Base-by-base conservation (phyloP, 2,888 invertebrate genomes). In the Eupeodes luniger region DNA sequence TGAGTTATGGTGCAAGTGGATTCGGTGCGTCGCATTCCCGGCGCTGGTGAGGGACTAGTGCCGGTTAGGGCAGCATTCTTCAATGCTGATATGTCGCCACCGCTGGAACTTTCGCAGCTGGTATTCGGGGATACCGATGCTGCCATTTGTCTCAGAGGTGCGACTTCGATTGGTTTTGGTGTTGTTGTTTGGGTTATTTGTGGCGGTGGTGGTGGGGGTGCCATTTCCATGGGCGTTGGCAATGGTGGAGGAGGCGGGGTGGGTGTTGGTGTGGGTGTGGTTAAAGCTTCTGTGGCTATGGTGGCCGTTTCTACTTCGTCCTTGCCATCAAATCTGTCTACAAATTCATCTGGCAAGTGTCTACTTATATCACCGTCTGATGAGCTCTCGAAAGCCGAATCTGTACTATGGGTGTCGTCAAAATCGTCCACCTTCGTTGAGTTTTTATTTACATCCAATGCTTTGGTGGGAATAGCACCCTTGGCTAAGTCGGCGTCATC, bases 341-440 rank as follows among this genome's bases (percentile, higher is more conserved):
- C 92, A 51, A 92, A 93, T 84, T 93, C 93, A 36, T 93, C 93
- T 0, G 93, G 92, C 89, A 93, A 81, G 89, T 93, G 92, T 7
- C 93, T 91, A 91, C 93, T 93, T 0, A 93, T 93, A 62, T 93
- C 93, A 47, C 93, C 92, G 62, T 93, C 93, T 16, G 93, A 93
- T 11, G 93, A 92, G 83, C 93, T 93, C 89, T 93, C 93, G 74
- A 93, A 93, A 67, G 93, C 93, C 59, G 93, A 93, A 89, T 93
- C 93, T 2, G 92, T 93, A 89, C 93, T 93, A 82, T 93, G 93
- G 59, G 93, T 92, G 66, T 93, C 92, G 81, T 93, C 93, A 55
- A 92, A 92, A 47, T 93, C 93, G 64, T 93, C 93, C 6, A 87
- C 90, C 16, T 90, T 85, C 61, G 91, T 92, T 5, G 91, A 81